Evolutionary conservation across 2,113 vertebrate genomes (phyloP).

Genomic region (Theristicus caerulescens): DNA sequence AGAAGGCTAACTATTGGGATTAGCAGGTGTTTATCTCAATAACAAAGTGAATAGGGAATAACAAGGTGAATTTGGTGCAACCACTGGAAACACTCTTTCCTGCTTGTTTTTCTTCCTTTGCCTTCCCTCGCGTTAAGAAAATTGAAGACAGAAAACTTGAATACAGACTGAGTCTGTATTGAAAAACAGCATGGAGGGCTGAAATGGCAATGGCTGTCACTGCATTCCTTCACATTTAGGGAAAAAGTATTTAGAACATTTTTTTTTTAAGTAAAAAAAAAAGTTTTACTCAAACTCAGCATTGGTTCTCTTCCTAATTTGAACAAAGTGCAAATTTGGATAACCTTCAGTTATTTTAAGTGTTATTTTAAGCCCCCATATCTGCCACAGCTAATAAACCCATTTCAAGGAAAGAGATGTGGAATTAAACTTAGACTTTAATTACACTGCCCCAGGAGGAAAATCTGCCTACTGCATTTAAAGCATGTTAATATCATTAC

Average conservation of each 20-base stretch:
- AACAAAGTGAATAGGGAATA: neutral
- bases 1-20: neutral
- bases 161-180: neutral
- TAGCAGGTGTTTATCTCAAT: neutral
- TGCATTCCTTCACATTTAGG: neutral
- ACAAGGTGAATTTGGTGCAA: neutral
- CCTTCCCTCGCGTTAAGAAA: neutral
- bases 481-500: neutral
- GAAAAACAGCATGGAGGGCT: neutral
- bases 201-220: neutral
- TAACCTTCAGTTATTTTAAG: neutral
- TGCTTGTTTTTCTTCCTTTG: neutral
- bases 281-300: neutral
- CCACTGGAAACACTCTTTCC: neutral
- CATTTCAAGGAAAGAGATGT: neutral
- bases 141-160: neutral
- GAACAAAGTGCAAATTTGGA: neutral
- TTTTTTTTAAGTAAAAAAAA: neutral
- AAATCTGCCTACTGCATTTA: neutral
- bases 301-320: neutral
- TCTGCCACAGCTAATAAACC: neutral
- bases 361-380: neutral
- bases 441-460: neutral
- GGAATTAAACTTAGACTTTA: neutral
- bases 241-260: neutral